A percentile compares a stretch with the other conserved stretches of the same genome.
Conservation (phyloP, 1,140 invertebrate genomes). For the Nylanderia fulva region DNA sequence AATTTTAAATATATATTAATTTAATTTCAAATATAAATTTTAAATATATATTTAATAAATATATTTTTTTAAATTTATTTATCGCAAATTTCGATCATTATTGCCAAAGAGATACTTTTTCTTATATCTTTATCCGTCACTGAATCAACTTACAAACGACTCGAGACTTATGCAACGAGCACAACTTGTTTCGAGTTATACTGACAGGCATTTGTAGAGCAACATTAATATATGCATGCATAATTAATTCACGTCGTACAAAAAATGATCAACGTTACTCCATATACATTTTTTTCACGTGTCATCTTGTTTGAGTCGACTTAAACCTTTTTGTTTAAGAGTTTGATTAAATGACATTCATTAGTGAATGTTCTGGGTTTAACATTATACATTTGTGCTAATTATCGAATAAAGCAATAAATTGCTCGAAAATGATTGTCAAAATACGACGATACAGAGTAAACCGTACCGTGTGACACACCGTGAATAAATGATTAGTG, state of each 20-base stretch:
- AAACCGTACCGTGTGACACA: not conserved
- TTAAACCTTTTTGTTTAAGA: not conserved
- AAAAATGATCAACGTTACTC: not conserved
- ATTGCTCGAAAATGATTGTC: not conserved
- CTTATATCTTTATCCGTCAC: too few species aligned
- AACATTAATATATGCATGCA: not conserved
- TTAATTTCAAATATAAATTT: too few species aligned
- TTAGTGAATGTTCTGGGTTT: not conserved
- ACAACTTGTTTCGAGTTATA: slow-evolving; percentile 54
- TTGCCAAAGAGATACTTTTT: not conserved
- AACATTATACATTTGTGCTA: not conserved
- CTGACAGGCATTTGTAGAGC: slow-evolving; percentile 18
- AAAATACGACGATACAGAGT: not conserved
- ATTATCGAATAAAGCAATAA: not conserved
- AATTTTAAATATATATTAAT: too few species aligned
- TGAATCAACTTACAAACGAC: not conserved
- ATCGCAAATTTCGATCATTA: not conserved
- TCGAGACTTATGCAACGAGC: slow-evolving; percentile 15
- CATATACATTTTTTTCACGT: not conserved
- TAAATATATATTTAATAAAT: too few species aligned
- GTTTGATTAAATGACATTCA: too few species aligned
- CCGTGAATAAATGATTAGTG: slow-evolving; percentile 39
- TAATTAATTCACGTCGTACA: slow-evolving; percentile 35
- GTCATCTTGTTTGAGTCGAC: not conserved
- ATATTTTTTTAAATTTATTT: not conserved